Evolutionary conservation across 2,888 invertebrate species (phyloP).

Genomic region (Euzetes globulus): DNA sequence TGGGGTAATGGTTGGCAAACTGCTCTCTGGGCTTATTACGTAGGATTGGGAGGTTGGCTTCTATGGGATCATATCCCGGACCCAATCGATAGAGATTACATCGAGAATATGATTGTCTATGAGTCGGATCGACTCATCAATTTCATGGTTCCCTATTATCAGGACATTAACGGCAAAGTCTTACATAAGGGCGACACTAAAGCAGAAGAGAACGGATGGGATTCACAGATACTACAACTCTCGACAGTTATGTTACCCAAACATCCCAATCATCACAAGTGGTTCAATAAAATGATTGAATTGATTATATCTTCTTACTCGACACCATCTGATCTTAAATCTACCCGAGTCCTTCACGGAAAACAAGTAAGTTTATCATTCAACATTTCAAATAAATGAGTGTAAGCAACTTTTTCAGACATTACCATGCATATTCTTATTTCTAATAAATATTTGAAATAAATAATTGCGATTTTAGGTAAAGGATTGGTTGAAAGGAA

Average conservation of each 20-base stretch:
- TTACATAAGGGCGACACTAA: background rate
- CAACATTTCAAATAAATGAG: background rate
- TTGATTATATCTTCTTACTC: background rate
- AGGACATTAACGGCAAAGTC: background rate
- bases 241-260: conserved; percentile 2
- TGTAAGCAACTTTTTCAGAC: no score
- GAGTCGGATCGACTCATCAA: background rate
- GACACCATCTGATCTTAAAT: background rate
- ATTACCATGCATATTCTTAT: no score
- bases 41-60: conserved; percentile 4
- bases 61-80: background rate
- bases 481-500: background rate
- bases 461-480: background rate
- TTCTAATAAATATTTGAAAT: no score
- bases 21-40: background rate
- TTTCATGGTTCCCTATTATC: conserved; percentile 15
- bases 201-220: conserved; percentile 6
- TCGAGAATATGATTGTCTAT: background rate
- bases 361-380: background rate
- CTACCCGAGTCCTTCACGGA: background rate
- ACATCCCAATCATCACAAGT: background rate
- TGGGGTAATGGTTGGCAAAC: conserved; percentile 11
- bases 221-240: background rate
- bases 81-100: background rate
- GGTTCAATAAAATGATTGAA: conserved; percentile 12